Base-by-base conservation (phyloP, 2,888 invertebrate species). In the Drosophila antonietae region DNA sequence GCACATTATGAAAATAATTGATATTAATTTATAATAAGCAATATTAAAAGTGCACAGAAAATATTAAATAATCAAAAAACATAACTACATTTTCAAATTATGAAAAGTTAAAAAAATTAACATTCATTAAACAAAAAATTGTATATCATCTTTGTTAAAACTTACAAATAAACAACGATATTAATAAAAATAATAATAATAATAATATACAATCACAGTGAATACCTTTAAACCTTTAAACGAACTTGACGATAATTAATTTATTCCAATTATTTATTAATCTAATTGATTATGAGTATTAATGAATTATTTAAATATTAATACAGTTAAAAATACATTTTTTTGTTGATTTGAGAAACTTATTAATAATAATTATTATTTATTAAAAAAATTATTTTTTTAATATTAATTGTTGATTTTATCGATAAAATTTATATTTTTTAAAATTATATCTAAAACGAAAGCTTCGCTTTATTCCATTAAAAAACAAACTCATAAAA, bases 1-100 rank as follows among this genome's bases (percentile, higher is more conserved):
- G 18, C 47, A 47, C 44, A 76, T 62, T 72, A 65, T 62, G 72
- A 46, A 63, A 71, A 68, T 66, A 66, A 41, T 44, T 62, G 57
- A 28, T 46, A 10, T 9, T 53, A 37, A 9, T 37, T 44, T 20
- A 23, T n/a, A 37, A 33, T 10, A 20, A 8, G 3, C 18, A 7
- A 20, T 3, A 33, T 47, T 0, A 31, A 10, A 28, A 52, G 35
- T 35, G 20, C 35, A 37, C 20, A 35, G 14, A 14, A 35, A 8
- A 37, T 5, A 4, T 23, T 3, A 15, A 18, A 10, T 15, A 18
- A 28, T 58, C 1, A 43, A 18, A 9, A 3, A 18, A 39, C 6
- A 12, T 6, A 39, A 39, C n/a, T n/a, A n/a, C n/a, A n/a, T n/a
- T n/a, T 8, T 8, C 4, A 37, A 41, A 41, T 9, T 8, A 7